Base-by-base conservation (phyloP, 37 sponge, comb jelly and placozoan species). In the Diacarnus erythraeanus region DNA sequence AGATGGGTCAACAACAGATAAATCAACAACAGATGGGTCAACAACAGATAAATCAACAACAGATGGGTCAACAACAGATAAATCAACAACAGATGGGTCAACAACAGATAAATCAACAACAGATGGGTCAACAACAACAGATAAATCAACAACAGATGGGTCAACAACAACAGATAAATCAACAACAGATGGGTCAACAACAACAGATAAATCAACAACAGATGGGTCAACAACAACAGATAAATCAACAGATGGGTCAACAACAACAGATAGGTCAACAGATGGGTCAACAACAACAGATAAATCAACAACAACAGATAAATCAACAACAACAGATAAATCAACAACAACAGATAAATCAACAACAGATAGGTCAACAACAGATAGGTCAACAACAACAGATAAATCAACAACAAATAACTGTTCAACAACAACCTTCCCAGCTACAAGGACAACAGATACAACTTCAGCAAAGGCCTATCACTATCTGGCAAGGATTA, bases 401-500 rank as follows among this genome's bases (percentile, higher is more conserved):
- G 38, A 20, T 27, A 20, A 20, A 68, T 15, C 34, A 3, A 20
- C 34, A 31, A 21, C 69, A 68, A 34, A 37, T 35, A 27, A 20
- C 8, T 6, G 6, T 35, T 20, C 69, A 6, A 9, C 69, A 68
- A 27, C 69, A 38, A 27, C 69, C 21, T 8, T 5, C 8, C 3
- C 69, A 68, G 20, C 69, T 5, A 20, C 38, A 38, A 38, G 21
- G 20, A 17, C 39, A 38, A 20, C 39, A 34, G 20, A 9, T 9
- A 30, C 69, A 68, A 68, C 69, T 35, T 10, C 38, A 38, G 51
- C 51, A 44, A 2, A 2, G 77, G 36, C 68, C 79, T 3, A 29
- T 54, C 0, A 47, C 57, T 27, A 69, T 79, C 2, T 79, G 79
- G 79, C 36, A 44, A 26, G 79, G 79, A 17, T 2, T 69, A 12